Conservation (phyloP, 37 sponge, comb jelly and placozoan genomes). For the Aphrocallistes beatrix region DNA sequence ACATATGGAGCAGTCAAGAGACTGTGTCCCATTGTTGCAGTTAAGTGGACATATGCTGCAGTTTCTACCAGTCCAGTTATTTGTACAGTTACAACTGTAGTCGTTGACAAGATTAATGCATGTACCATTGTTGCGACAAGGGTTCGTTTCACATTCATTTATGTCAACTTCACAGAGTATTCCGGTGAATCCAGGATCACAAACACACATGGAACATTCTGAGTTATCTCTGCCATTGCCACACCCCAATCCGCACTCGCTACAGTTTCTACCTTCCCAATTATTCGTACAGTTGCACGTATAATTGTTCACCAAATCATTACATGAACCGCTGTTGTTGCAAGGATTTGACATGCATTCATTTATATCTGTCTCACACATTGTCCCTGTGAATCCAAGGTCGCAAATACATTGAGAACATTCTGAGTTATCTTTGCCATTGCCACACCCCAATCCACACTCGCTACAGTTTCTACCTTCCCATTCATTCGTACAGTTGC, state of each 20-base stretch:
- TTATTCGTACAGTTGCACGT: neutral
- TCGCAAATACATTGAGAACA: neutral
- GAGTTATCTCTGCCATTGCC: neutral
- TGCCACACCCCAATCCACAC: neutral
- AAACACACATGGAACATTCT: conserved; percentile 23
- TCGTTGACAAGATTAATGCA: conserved; percentile 24
- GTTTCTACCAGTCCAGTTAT: neutral
- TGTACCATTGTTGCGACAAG: conserved; percentile 28
- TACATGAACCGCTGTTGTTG: conserved; percentile 19
- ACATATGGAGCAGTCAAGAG: conserved; percentile 11
- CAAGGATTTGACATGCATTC: conserved; percentile 19
- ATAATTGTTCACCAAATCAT: conserved; percentile 20
- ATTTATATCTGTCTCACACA: conserved; percentile 31
- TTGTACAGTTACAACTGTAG: conserved; percentile 33
- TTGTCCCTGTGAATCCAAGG: conserved; percentile 22
- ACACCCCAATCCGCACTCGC: conserved; percentile 1
- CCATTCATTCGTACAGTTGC: conserved; percentile 4
- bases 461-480: conserved; percentile 3
- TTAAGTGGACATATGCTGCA: neutral
- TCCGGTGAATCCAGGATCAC: conserved; percentile 25
- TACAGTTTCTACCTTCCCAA: neutral
- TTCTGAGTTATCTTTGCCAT: neutral
- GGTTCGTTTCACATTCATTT: conserved; percentile 20
- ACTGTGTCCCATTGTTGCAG: neutral
- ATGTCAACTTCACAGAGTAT: neutral